Conservation (phyloP, 2,888 invertebrate genomes). For the Lithophane socia region DNA sequence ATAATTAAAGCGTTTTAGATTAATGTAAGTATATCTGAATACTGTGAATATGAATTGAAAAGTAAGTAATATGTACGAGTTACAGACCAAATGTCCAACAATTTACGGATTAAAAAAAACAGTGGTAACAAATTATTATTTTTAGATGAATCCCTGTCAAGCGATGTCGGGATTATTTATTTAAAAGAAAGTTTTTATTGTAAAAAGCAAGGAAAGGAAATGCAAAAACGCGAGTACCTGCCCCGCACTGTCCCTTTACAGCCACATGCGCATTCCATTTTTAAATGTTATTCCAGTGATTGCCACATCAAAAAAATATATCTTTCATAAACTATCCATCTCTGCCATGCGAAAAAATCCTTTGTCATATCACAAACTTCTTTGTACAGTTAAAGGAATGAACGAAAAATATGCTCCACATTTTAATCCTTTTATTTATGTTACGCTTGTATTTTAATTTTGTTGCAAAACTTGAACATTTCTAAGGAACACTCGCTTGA, state of each 20-base stretch:
- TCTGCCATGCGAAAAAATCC: slow-evolving; percentile 78
- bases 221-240: slow-evolving; percentile 88
- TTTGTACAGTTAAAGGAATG: slow-evolving; percentile 74
- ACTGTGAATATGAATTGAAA: slow-evolving; percentile 3
- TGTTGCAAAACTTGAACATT: slow-evolving; percentile 45
- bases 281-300: slow-evolving; percentile 82
- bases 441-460: slow-evolving; percentile 63
- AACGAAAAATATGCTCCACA: slow-evolving; percentile 72
- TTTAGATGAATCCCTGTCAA: slow-evolving; percentile 88
- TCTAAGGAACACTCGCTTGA: slow-evolving; percentile 40
- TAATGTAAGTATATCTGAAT: not conserved
- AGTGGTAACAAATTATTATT: slow-evolving; percentile 84
- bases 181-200: slow-evolving; percentile 90
- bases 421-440: slow-evolving; percentile 85
- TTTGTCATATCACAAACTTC: slow-evolving; percentile 79
- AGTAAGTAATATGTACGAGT: not conserved
- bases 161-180: slow-evolving; percentile 89
- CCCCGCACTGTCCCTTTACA: slow-evolving; percentile 87
- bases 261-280: slow-evolving; percentile 87
- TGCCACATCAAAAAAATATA: slow-evolving; percentile 82
- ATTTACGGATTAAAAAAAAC: slow-evolving; percentile 47
- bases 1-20: not conserved
- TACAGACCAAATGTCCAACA: slow-evolving; percentile 10
- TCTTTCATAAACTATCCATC: slow-evolving; percentile 78
- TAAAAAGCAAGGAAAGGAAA: slow-evolving; percentile 90